Evolutionary conservation across 1,140 invertebrate species (phyloP).

Genomic region (Drosophila parabipectinata): DNA sequence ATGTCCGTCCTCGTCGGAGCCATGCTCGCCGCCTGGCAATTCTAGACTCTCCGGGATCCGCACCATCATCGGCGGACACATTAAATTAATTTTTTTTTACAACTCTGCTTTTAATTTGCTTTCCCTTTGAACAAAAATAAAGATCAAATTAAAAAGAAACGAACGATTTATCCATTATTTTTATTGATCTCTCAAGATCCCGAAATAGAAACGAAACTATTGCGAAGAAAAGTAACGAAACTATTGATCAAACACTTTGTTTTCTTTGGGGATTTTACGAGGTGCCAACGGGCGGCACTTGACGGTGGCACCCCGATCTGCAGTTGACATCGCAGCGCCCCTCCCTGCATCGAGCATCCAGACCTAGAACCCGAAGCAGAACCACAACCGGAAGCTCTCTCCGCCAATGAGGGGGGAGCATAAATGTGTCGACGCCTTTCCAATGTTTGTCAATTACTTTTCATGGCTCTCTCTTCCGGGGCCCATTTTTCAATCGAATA

Average conservation of each 20-base stretch:
- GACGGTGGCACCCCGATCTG: slow-evolving; percentile 1
- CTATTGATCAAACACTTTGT: slow-evolving; percentile 25
- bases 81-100: slow-evolving; percentile 11
- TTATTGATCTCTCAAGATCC: neutral
- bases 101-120: slow-evolving; percentile 8
- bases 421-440: slow-evolving; percentile 77
- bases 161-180: neutral
- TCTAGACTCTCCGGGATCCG: slow-evolving; percentile 10
- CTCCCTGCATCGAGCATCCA: neutral
- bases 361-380: neutral
- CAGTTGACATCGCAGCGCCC: slow-evolving; percentile 20
- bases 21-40: slow-evolving; percentile 21
- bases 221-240: neutral
- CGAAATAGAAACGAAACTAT: neutral
- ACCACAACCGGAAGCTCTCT: slow-evolving; percentile 65
- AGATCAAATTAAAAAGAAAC: neutral
- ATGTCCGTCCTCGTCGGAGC: slow-evolving; percentile 41
- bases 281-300: slow-evolving; percentile 39
- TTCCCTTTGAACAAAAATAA: slow-evolving; percentile 5
- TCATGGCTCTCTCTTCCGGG: slow-evolving; percentile 41
- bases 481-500: slow-evolving; percentile 14
- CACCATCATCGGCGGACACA: neutral
- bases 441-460: slow-evolving; percentile 50
- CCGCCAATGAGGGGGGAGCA: slow-evolving; percentile 58
- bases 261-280: slow-evolving; percentile 33